These are phyloP conservation scores for Turritopsis dohrnii DNA, from an alignment of 30 jellyfish, hydroid and myxozoan species.

Conservation along the genomic window DNA sequence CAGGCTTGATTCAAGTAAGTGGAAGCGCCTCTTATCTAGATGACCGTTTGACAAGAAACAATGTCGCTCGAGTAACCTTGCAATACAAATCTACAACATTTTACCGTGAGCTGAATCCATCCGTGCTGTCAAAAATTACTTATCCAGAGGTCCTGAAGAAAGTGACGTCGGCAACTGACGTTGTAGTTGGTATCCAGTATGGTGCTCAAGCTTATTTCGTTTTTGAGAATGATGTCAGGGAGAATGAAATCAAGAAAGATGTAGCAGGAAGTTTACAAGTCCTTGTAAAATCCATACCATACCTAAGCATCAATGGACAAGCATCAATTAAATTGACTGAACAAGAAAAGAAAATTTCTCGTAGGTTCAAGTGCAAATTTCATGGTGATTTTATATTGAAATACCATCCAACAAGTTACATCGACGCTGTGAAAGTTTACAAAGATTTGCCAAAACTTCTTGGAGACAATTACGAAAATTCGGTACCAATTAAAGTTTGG, in stretches of 20 bases:
- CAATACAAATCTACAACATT: background rate
- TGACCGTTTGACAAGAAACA: background rate
- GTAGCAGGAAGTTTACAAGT: background rate
- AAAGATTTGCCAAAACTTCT: background rate
- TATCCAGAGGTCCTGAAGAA: constrained; percentile 12
- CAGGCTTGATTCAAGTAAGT: constrained; percentile 2
- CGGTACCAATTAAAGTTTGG: background rate
- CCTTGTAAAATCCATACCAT: background rate
- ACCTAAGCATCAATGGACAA: background rate
- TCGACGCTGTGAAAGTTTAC: background rate
- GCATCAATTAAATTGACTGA: background rate
- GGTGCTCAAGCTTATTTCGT: constrained; percentile 6
- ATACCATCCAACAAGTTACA: background rate
- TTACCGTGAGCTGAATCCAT: constrained; percentile 7
- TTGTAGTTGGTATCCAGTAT: background rate
- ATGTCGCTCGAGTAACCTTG: constrained; percentile 4
- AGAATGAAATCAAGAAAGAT: background rate
- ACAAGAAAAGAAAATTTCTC: background rate
- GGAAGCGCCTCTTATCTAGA: constrained; percentile 8
- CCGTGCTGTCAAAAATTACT: background rate
- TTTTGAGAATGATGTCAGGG: background rate
- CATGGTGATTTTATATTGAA: background rate
- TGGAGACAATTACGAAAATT: constrained; percentile 6
- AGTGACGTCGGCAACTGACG: background rate
- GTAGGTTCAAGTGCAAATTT: background rate